A percentile compares a stretch with the other conserved stretches of the same genome.
Evolutionary conservation across 2,113 vertebrate genomes (phyloP).

Genomic region (Gadus macrocephalus): DNA sequence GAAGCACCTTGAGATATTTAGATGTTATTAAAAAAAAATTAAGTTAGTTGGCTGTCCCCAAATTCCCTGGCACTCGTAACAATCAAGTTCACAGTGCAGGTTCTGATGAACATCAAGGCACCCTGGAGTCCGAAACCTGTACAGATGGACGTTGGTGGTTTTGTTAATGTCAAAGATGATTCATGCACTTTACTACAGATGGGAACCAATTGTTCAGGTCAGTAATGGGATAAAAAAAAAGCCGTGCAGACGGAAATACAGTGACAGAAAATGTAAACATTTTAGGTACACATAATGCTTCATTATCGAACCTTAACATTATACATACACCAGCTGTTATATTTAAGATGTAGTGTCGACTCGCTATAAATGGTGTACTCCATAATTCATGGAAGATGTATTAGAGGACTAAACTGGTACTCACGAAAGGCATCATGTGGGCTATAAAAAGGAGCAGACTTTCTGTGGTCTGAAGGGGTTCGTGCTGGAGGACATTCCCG

Average conservation of each 20-base stretch:
- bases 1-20: slow-evolving; percentile 29
- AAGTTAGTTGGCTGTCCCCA: slow-evolving; percentile 36
- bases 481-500: slow-evolving; percentile 89
- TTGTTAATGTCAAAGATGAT: not conserved
- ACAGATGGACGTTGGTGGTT: not conserved
- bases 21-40: slow-evolving; percentile 23
- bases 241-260: no score
- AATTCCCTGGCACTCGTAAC: slow-evolving; percentile 37
- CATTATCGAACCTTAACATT: no score
- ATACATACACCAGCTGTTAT: no score
- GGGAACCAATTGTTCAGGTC: not conserved
- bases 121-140: slow-evolving; percentile 39
- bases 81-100: slow-evolving; percentile 44
- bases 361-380: no score
- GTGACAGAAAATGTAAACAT: no score
- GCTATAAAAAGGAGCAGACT: slow-evolving; percentile 93
- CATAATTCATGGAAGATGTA: no score
- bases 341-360: no score
- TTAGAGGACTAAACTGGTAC: not conserved
- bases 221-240: not conserved
- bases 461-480: slow-evolving; percentile 96
- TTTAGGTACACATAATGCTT: no score
- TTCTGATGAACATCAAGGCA: slow-evolving; percentile 30
- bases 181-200: not conserved
- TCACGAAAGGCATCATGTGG: slow-evolving; percentile 20